These are phyloP conservation scores for Timema podura DNA, from an alignment of 2,888 invertebrate species.

Conservation along the genomic window DNA sequence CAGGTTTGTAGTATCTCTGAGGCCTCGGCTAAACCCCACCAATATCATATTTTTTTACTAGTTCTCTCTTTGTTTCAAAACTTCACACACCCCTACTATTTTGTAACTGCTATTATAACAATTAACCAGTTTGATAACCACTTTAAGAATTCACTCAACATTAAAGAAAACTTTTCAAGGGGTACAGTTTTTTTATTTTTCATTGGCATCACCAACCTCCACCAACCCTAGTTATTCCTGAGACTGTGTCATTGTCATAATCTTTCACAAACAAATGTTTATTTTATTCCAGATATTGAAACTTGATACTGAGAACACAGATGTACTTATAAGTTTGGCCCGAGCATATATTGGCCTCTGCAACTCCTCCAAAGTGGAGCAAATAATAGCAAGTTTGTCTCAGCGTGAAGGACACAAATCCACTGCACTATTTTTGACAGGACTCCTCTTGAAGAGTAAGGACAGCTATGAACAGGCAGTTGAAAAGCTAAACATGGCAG, in stretches of 20 bases:
- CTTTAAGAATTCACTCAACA: background rate
- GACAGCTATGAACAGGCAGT: slow-evolving; percentile 54
- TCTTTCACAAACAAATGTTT: background rate
- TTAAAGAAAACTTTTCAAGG: background rate
- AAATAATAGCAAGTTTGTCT: slow-evolving; percentile 42
- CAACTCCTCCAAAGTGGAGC: slow-evolving; percentile 42
- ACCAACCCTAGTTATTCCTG: no score
- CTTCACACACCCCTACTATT: no score
- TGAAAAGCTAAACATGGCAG: slow-evolving; percentile 39
- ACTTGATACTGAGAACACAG: slow-evolving; percentile 18
- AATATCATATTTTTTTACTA: no score
- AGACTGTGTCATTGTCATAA: no score
- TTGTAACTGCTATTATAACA: no score
- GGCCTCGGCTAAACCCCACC: no score
- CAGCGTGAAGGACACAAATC: slow-evolving; percentile 34
- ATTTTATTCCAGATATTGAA: slow-evolving; percentile 14
- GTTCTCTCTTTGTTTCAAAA: no score
- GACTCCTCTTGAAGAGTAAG: slow-evolving; percentile 50
- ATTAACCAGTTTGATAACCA: background rate
- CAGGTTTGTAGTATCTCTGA: no score
- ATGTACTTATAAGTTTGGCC: slow-evolving; percentile 37
- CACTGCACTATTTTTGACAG: slow-evolving; percentile 47
- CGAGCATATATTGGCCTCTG: slow-evolving; percentile 45
- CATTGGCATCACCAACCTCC: no score
- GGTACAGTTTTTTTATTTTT: no score